Evolutionary conservation across 2,888 invertebrate genomes (phyloP), one percentile per base, ranked within the genome.

Genomic region (Eledone cirrhosa): DNA sequence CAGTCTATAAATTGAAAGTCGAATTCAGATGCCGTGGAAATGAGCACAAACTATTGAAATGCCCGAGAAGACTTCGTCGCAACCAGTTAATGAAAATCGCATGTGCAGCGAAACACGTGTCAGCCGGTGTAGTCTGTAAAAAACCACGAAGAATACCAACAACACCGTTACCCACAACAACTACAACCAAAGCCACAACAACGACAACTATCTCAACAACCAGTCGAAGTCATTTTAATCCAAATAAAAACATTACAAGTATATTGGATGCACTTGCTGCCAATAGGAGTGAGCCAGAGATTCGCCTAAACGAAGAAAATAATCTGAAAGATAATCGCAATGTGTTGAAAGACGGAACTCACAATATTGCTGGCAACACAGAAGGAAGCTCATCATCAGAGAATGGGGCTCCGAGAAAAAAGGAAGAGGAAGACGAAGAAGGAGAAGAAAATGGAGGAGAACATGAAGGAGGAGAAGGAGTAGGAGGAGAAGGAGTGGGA

Each of bases 81-180:
- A 41, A 41, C n/a, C 8, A 19, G 29, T 41, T 8, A 3, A n/a
- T 41, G 41, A 19, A 2, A 41, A 7, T n/a, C 7, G 13, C 24
- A 7, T 72, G 72, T 13, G 7, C 1, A 22, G n/a, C 22, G 24
- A 1, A 19, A 29, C 13, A 27, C 5, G 33, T 22, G 29, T 72
- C 72, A n/a, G 72, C 72, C 1, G 41, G 41, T 41, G 72, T 72
- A 3, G 72, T 72, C 3, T 72, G 72, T 24, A 72, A 72, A 72
- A 3, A 11, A 16, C 27, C 27, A 13, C 72, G 72, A 5, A 31
- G 13, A 29, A 5, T 27, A 8, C 24, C 67, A 29, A 67, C 29
- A 3, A 67, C 67, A 5, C n/a, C 29, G 7, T 8, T 19, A 5
- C n/a, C 67, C 24, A 67, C 67, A 11, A n/a, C 67, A 27, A 67